These are phyloP conservation scores for Netelia virgata DNA, from an alignment of 2,888 invertebrate genomes.

Conservation along the genomic window DNA sequence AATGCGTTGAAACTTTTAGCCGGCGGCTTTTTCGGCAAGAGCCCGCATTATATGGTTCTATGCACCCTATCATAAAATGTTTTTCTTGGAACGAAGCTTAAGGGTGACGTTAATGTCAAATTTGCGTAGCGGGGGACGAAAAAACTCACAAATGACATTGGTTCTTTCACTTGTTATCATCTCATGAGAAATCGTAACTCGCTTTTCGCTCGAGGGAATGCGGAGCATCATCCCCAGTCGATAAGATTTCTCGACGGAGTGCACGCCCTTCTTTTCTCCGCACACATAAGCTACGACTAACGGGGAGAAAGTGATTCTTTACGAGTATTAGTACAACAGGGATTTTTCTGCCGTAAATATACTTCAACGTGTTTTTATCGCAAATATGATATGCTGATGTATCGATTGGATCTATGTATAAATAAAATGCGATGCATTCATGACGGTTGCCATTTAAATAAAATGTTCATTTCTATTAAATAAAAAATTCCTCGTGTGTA, in stretches of 20 bases:
- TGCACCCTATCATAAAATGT: neutral
- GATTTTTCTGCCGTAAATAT: slow-evolving; percentile 16
- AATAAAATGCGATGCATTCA: no score
- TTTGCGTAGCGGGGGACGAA: slow-evolving; percentile 13
- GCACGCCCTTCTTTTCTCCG: slow-evolving; percentile 19
- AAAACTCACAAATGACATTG: slow-evolving; percentile 24
- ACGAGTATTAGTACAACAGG: slow-evolving; percentile 27
- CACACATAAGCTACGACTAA: slow-evolving; percentile 45
- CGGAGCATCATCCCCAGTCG: slow-evolving; percentile 10
- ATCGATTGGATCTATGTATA: no score
- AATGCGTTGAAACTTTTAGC: slow-evolving; percentile 38
- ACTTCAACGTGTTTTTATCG: slow-evolving; percentile 43
- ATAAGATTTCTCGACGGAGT: slow-evolving; percentile 24
- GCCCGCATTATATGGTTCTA: neutral
- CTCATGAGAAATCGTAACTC: slow-evolving; percentile 31
- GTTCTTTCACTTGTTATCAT: slow-evolving; percentile 32
- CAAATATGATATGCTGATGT: neutral
- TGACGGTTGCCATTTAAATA: no score
- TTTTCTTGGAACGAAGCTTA: slow-evolving; percentile 10
- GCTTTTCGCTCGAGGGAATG: slow-evolving; percentile 30
- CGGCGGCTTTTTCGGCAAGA: neutral
- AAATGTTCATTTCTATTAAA: no score
- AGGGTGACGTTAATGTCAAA: slow-evolving; percentile 29
- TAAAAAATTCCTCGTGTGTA: no score
- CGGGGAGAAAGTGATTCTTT: slow-evolving; percentile 46